Evolutionary conservation across 2,113 vertebrate genomes (phyloP).

Genomic region (Trogon surrucura): DNA sequence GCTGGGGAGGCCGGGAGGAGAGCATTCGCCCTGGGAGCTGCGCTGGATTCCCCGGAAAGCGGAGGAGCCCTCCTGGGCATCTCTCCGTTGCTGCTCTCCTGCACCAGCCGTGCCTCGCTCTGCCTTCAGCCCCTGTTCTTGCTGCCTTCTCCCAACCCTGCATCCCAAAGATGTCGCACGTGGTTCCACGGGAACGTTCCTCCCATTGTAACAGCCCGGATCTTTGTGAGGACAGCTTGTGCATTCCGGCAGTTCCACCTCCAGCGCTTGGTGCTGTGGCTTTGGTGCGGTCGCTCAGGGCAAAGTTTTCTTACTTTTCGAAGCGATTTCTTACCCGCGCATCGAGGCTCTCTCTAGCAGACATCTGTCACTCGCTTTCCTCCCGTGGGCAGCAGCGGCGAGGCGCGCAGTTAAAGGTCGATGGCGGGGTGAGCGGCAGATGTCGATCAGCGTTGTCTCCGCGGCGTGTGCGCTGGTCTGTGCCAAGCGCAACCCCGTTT

Average conservation of each 20-base stretch:
- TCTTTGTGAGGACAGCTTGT: background rate
- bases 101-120: accelerated
- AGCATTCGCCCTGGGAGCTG: background rate
- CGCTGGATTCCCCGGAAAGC: background rate
- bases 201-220: background rate
- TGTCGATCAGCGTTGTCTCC: background rate
- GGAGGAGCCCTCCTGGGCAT: background rate
- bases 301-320: background rate
- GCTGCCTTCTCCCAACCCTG: background rate
- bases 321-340: accelerated
- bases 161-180: background rate
- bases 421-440: background rate
- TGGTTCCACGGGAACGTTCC: accelerated
- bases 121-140: background rate
- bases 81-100: background rate
- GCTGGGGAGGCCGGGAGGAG: background rate
- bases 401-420: background rate
- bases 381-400: accelerated
- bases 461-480: accelerated
- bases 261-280: too few species aligned
- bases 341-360: background rate
- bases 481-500: background rate
- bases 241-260: background rate
- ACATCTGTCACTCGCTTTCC: background rate
- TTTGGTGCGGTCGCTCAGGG: background rate